Evolutionary conservation across 2,888 invertebrate species (phyloP).

Genomic region (Gari tellinella): DNA sequence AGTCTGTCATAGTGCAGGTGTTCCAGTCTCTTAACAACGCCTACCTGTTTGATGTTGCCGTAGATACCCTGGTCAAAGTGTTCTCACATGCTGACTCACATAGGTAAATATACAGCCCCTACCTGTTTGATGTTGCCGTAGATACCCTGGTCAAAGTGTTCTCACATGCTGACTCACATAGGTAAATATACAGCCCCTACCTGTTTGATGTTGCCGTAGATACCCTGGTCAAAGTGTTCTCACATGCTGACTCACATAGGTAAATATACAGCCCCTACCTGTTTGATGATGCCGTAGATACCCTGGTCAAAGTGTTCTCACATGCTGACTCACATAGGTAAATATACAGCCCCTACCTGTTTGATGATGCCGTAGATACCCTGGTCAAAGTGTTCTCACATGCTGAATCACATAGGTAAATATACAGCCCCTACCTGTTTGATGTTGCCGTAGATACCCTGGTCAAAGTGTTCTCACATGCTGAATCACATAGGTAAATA

Average conservation of each 20-base stretch:
- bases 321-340: slow-evolving; percentile 88
- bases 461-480: slow-evolving; percentile 87
- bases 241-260: slow-evolving; percentile 88
- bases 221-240: slow-evolving; percentile 87
- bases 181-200: slow-evolving; percentile 80
- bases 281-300: slow-evolving; percentile 88
- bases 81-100: slow-evolving; percentile 88
- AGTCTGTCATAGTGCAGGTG: slow-evolving; percentile 79
- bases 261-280: slow-evolving; percentile 79
- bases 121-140: slow-evolving; percentile 87
- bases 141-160: slow-evolving; percentile 88
- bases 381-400: slow-evolving; percentile 87
- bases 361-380: slow-evolving; percentile 88
- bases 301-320: slow-evolving; percentile 87
- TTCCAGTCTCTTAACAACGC: slow-evolving; percentile 81
- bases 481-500: slow-evolving; percentile 87
- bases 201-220: slow-evolving; percentile 88
- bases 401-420: slow-evolving; percentile 87
- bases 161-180: slow-evolving; percentile 88
- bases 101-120: slow-evolving; percentile 82
- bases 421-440: slow-evolving; percentile 85
- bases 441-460: slow-evolving; percentile 89
- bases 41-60: slow-evolving; percentile 87
- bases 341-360: slow-evolving; percentile 80
- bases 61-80: slow-evolving; percentile 88